These are phyloP conservation scores for Montipora efflorescens DNA, from an alignment of 64 coral and sea anemone genomes.

Conservation along the genomic window DNA sequence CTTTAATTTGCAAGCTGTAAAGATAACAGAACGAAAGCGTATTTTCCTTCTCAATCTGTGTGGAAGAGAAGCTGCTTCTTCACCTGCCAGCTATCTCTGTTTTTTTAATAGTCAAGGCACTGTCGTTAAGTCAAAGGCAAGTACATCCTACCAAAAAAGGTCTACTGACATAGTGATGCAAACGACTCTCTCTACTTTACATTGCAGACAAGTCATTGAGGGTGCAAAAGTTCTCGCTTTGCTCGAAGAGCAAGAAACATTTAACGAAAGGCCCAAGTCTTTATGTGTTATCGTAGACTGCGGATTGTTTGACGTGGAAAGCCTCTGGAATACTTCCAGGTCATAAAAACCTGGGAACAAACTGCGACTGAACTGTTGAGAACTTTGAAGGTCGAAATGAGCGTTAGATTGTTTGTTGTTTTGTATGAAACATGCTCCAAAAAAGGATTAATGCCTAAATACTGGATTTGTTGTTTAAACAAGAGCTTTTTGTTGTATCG, in stretches of 20 bases:
- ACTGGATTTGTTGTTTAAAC: no score
- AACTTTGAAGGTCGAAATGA: neutral
- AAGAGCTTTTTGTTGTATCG: no score
- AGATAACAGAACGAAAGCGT: no score
- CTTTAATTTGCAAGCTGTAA: no score
- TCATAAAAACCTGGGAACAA: neutral
- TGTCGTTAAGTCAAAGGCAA: no score
- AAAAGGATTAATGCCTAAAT: no score
- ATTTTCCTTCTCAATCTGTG: no score
- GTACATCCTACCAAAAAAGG: no score
- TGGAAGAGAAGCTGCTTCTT: no score
- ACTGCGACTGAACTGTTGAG: neutral
- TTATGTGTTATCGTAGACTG: conserved; percentile 81
- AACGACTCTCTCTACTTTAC: neutral
- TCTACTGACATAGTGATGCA: neutral
- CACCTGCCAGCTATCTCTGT: no score
- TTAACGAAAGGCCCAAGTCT: conserved; percentile 94
- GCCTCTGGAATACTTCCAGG: conserved; percentile 59
- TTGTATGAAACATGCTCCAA: no score
- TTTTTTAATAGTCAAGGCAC: no score
- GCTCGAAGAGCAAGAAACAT: conserved; percentile 93
- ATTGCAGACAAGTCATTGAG: conserved; percentile 94
- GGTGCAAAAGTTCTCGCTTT: conserved; percentile 76
- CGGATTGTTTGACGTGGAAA: conserved; percentile 76
- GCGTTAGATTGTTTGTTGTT: neutral